These are phyloP conservation scores for Henricia sp. DNA, from an alignment of 53 echinoderm and acorn worm species.

Conservation along the genomic window DNA sequence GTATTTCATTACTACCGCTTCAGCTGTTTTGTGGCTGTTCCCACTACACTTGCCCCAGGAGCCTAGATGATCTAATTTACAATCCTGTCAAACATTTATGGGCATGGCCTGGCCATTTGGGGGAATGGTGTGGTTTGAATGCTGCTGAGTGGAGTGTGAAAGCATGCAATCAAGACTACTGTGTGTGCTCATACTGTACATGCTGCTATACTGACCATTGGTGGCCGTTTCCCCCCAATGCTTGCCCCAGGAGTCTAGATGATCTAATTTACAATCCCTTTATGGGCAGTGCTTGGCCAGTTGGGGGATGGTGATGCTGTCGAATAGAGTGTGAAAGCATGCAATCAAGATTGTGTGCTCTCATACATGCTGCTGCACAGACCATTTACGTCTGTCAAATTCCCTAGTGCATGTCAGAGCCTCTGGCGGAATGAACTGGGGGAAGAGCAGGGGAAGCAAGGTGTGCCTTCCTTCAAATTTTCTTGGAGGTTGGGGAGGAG, in stretches of 20 bases:
- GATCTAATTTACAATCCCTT: slow-evolving; percentile 12
- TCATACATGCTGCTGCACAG: neutral
- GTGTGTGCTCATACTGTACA: too few relatives aligned
- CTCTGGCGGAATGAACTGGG: neutral
- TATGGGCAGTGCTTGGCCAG: neutral
- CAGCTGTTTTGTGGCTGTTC: neutral
- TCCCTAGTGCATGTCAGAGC: neutral
- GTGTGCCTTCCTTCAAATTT: too few relatives aligned
- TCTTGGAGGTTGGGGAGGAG: neutral
- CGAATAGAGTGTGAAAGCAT: slow-evolving; percentile 18
- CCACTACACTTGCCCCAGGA: neutral
- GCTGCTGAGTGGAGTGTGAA: slow-evolving; percentile 18
- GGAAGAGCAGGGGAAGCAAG: neutral
- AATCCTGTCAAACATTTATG: slow-evolving; percentile 1
- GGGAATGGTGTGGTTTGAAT: slow-evolving; percentile 1
- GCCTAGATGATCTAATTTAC: slow-evolving; percentile 13
- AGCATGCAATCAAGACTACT: slow-evolving; percentile 2
- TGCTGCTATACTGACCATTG: neutral
- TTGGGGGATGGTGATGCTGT: neutral
- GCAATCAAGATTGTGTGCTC: slow-evolving; percentile 23
- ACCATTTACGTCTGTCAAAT: neutral
- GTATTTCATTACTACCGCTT: neutral
- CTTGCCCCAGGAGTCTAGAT: neutral
- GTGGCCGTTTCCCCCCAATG: neutral
- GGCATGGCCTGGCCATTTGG: neutral